Base-by-base conservation (phyloP, 2,888 invertebrate species). In the Morinoia aosen region DNA sequence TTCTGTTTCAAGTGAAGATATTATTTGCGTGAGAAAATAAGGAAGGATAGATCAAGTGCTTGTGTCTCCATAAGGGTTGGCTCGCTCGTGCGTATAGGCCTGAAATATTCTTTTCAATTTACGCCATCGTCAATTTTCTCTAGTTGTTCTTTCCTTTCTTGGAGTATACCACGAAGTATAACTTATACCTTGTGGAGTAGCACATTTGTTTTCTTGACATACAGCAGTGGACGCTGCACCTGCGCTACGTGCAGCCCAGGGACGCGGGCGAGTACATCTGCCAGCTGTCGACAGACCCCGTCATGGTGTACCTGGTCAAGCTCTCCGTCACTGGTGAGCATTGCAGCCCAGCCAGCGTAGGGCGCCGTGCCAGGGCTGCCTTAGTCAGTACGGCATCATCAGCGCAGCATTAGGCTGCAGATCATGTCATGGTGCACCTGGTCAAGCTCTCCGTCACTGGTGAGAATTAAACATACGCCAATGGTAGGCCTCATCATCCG, bases 221-320 rank as follows among this genome's bases (percentile, higher is more conserved):
- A 40, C 93, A 96, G 96, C 95, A 96, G 64, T 96, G 96, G 96
- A 96, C 95, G 91, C 96, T 96, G 8, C 96, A 96, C 95, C 93
- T 96, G 56, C 95, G 96, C 39, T 96, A 95, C 88, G 96, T 95
- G 39, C 96, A 96, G 94, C 95, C 95, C 16, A 91, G 96, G 58
- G 96, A 96, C n/a, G 96, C 95, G 0, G 96, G 96, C 8, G 94
- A 95, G 57, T 96, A 96, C 93, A 93, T 95, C 76, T 96, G 96
- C 58, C 96, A 96, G 88, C 95, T 96, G 95, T 96, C 96, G 40
- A 96, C 96, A 0, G 95, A 96, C 76, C 96, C 96, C 14, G 94
- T 95, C n/a, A 96, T 96, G 96, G 95, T 96, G 39, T 96, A 95
- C 95, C 94, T 96, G 12, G 94, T 95, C 19, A 96, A 95, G 58